These are phyloP conservation scores for Typhlichthys subterraneus DNA, from an alignment of 2,797 vertebrate species.

Conservation along the genomic window DNA sequence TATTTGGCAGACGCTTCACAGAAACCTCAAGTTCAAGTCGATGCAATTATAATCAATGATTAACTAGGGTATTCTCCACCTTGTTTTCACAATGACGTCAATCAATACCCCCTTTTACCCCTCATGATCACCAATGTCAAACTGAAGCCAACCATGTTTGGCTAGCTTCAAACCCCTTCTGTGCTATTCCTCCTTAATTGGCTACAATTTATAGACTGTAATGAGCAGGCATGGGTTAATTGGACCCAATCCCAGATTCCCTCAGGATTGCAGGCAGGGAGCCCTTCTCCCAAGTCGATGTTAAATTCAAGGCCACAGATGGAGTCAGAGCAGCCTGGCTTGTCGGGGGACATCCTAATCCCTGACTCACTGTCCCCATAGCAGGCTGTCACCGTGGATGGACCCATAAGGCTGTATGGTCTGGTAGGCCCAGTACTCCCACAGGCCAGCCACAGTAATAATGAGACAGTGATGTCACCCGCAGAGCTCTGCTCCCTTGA, in stretches of 20 bases:
- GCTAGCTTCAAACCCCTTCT: slow-evolving; percentile 32
- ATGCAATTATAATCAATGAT: slow-evolving; percentile 25
- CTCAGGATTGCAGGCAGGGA: slow-evolving; percentile 54
- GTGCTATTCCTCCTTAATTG: slow-evolving; percentile 54
- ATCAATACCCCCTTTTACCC: not conserved
- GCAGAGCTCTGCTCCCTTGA: slow-evolving; percentile 22
- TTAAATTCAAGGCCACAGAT: slow-evolving; percentile 76
- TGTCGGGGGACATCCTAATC: slow-evolving; percentile 42
- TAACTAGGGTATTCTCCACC: slow-evolving; percentile 11
- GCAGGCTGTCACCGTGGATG: slow-evolving; percentile 31
- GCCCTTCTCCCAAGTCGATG: slow-evolving; percentile 62
- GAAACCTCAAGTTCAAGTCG: slow-evolving; percentile 1
- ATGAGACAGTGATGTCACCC: slow-evolving; percentile 41
- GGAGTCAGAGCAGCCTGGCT: slow-evolving; percentile 57
- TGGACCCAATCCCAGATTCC: slow-evolving; percentile 48
- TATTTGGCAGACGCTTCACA: not conserved
- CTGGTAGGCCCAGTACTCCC: slow-evolving; percentile 21
- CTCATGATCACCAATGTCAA: slow-evolving; percentile 24
- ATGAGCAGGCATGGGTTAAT: slow-evolving; percentile 61
- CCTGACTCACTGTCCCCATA: slow-evolving; percentile 55
- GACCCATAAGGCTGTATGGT: slow-evolving; percentile 5
- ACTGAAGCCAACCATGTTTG: slow-evolving; percentile 23
- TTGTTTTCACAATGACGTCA: slow-evolving; percentile 22
- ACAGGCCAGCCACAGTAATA: slow-evolving; percentile 31
- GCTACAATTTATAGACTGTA: slow-evolving; percentile 56